Conservation (phyloP, 2,888 invertebrate species). For the Hirtodrosophila alboralis region DNA sequence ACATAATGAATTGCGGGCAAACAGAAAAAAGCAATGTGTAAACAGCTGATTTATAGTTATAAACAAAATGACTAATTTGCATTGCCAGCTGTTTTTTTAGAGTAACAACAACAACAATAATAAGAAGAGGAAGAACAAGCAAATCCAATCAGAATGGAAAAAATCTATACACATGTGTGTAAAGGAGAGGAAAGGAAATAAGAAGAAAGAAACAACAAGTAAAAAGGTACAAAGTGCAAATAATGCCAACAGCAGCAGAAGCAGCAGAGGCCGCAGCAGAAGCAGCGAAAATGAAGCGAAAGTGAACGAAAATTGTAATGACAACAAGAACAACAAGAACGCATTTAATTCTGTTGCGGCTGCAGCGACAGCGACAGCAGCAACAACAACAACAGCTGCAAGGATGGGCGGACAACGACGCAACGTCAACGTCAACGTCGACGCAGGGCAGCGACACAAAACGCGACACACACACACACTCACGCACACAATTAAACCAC, state of each 20-base stretch:
- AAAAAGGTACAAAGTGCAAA: conserved; percentile 59
- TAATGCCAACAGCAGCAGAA: conserved; percentile 38
- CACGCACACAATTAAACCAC: conserved; percentile 21
- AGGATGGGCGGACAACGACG: conserved; percentile 67
- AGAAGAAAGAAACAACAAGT: conserved; percentile 52
- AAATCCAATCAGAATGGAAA: conserved; percentile 50
- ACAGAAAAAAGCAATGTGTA: conserved; percentile 47
- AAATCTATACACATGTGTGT: conserved; percentile 34
- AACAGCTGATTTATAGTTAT: conserved; percentile 70
- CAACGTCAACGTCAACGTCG: conserved; percentile 19
- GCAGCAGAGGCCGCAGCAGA: conserved; percentile 21
- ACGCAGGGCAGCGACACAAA: conserved; percentile 37
- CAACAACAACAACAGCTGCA: conserved; percentile 59
- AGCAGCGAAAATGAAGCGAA: conserved; percentile 63
- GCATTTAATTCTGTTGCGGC: conserved; percentile 46
- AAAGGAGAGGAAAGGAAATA: too few relatives aligned
- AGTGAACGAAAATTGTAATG: conserved; percentile 57
- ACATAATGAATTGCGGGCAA: too few relatives aligned
- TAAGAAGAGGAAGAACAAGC: not conserved
- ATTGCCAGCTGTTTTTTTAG: conserved; percentile 59
- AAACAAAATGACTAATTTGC: conserved; percentile 58
- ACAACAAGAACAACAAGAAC: conserved; percentile 32
- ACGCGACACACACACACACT: conserved; percentile 16
- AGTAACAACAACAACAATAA: conserved; percentile 37
- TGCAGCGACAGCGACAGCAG: conserved; percentile 26